Evolutionary conservation across 2,888 invertebrate genomes (phyloP).

Genomic region (Ctena decussata): DNA sequence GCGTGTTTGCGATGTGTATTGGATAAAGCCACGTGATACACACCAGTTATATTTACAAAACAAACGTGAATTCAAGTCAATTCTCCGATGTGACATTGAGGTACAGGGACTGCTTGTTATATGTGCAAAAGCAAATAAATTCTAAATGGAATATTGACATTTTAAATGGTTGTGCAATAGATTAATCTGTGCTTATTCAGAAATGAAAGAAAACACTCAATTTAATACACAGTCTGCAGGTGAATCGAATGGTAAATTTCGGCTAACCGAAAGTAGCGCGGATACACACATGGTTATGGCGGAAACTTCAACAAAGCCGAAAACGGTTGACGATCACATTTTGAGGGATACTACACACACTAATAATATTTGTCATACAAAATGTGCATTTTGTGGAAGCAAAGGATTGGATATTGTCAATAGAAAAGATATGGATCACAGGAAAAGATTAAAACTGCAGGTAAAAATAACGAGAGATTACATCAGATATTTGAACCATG

Average conservation of each 20-base stretch:
- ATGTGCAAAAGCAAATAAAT: background rate
- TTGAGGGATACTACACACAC: background rate
- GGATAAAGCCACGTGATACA: conserved; percentile 3
- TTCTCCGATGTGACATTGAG: background rate
- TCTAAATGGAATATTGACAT: too few relatives aligned
- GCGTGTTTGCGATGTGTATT: background rate
- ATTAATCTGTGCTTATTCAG: background rate
- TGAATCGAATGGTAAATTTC: background rate
- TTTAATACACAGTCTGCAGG: background rate
- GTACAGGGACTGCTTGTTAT: background rate
- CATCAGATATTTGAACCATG: conserved; percentile 49
- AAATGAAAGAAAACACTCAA: conserved; percentile 1
- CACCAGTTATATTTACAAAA: background rate
- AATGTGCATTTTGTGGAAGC: background rate
- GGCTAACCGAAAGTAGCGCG: background rate
- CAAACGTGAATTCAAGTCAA: background rate
- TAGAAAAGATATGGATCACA: background rate
- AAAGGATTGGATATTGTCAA: background rate
- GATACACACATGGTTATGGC: too few relatives aligned
- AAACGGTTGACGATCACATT: background rate
- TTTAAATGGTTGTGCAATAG: background rate
- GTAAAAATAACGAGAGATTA: conserved; percentile 19
- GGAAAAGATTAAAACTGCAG: background rate
- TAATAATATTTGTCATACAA: background rate
- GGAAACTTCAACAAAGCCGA: too few relatives aligned